Base-by-base conservation (phyloP, 2,888 invertebrate genomes). In the Drosophila meridionalis region DNA sequence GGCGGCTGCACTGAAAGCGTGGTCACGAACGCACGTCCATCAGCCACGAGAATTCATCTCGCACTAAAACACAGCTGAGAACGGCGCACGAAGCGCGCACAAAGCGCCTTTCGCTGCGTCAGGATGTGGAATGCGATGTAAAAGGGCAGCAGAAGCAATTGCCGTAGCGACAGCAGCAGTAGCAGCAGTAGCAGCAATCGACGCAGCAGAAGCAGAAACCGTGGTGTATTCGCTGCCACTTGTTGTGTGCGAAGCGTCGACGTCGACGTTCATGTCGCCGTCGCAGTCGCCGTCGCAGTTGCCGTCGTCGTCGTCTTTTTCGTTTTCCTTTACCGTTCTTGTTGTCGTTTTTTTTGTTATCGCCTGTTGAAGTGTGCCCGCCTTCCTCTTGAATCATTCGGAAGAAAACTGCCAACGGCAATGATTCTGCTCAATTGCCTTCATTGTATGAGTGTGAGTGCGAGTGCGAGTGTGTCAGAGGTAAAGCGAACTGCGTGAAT, bases 31-130 rank as follows among this genome's bases (percentile, higher is more conserved):
- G 79, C 92, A 93, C 93, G 92, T 92, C 93, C 92, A 93, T 90
- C 93, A 92, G 92, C 93, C 90, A 93, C 92, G 93, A 93, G 93
- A 93, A 92, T 92, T 92, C 91, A 91, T 92, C 93, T 93, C 93
- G 93, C 92, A 93, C 93, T 93, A 92, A 93, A 91, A 65, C 58
- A 62, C 47, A 59, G 60, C 69, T 80, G 77, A 80, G 78, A 77
- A 69, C 75, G 82, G 82, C 87, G 90, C 89, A 85, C 89, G 82
- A 83, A 84, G 82, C 84, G 83, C 76, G 73, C 67, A 74, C 87
- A 76, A 69, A 78, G 75, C 76, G 75, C 71, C 69, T 58, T 69
- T 75, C 69, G 71, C 80, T 76, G 75, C 79, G 73, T 71, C 82
- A 79, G 83, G 83, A 84, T 80, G 61, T 74, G 76, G 81, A 79